A percentile compares a stretch with the other conserved stretches of the same genome.
Evolutionary conservation across 2,888 invertebrate genomes (phyloP).

Genomic region (Torymus texanus): DNA sequence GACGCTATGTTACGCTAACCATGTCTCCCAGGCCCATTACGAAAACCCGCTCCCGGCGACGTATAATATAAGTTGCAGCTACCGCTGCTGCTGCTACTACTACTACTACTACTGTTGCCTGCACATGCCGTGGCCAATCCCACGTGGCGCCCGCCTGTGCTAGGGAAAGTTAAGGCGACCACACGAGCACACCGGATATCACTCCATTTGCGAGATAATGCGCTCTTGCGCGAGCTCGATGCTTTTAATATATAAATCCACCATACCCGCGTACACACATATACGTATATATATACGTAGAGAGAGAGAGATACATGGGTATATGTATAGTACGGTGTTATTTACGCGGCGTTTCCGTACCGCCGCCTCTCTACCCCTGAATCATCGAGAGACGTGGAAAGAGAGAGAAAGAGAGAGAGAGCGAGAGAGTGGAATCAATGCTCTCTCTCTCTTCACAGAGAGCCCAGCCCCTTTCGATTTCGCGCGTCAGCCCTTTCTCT

Average conservation of each 20-base stretch:
- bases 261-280: not conserved
- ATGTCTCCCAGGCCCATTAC: constrained; percentile 9
- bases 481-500: no score
- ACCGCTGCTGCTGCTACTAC: not conserved
- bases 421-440: no score
- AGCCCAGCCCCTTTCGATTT: no score
- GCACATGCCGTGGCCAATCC: constrained; percentile 1
- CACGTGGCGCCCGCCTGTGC: constrained; percentile 8
- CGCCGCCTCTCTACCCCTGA: not conserved
- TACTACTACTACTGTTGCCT: no score
- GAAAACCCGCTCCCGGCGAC: constrained; percentile 9
- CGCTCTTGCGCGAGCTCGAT: not conserved
- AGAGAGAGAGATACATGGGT: no score
- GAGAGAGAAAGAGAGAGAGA: no score
- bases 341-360: not conserved
- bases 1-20: not conserved
- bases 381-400: not conserved
- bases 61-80: constrained; percentile 20
- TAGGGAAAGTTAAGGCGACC: constrained; percentile 21
- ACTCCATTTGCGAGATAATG: constrained; percentile 43
- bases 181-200: constrained; percentile 4
- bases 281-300: no score
- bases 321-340: not conserved
- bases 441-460: no score
- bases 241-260: constrained; percentile 11